Conservation (phyloP, 1,140 invertebrate genomes). For the Dysdera silvatica region DNA sequence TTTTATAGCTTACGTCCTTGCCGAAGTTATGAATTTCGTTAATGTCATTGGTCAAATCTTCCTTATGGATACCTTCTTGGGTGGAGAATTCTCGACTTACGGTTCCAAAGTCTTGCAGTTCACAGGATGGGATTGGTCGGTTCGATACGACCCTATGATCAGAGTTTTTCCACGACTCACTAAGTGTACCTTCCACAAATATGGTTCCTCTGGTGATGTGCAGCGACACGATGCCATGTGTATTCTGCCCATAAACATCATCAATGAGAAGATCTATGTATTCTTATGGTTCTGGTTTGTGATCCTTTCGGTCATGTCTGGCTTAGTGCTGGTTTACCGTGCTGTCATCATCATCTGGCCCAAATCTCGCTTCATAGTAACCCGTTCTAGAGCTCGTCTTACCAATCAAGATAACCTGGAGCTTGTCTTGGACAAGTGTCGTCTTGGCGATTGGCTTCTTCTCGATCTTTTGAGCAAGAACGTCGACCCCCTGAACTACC, state of each 20-base stretch:
- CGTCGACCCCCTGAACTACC: slow-evolving; percentile 52
- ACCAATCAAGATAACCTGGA: slow-evolving; percentile 30
- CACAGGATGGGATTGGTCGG: slow-evolving; percentile 67
- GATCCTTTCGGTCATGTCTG: slow-evolving; percentile 52
- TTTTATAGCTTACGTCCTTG: slow-evolving; percentile 63
- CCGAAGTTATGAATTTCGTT: slow-evolving; percentile 54
- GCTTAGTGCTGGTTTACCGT: slow-evolving; percentile 65
- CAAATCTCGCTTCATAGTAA: slow-evolving; percentile 22
- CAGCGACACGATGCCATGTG: slow-evolving; percentile 47
- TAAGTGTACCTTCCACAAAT: slow-evolving; percentile 81
- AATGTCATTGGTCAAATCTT: slow-evolving; percentile 67
- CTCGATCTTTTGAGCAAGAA: slow-evolving; percentile 76
- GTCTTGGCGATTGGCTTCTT: slow-evolving; percentile 78
- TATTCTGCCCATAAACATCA: slow-evolving; percentile 63
- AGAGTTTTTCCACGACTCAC: slow-evolving; percentile 80
- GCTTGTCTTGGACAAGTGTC: slow-evolving; percentile 25
- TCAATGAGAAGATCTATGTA: slow-evolving; percentile 72
- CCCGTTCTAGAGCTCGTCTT: slow-evolving; percentile 32
- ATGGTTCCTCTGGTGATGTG: slow-evolving; percentile 70
- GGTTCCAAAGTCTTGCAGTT: slow-evolving; percentile 71
- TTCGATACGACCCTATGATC: slow-evolving; percentile 48
- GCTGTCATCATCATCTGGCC: slow-evolving; percentile 60
- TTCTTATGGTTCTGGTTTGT: slow-evolving; percentile 57
- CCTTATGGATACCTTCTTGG: slow-evolving; percentile 72
- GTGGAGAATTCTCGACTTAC: slow-evolving; percentile 76